phyloP scores from a whole-genome alignment of 2,797 vertebrate species.

The Galaxias olidus region DNA sequence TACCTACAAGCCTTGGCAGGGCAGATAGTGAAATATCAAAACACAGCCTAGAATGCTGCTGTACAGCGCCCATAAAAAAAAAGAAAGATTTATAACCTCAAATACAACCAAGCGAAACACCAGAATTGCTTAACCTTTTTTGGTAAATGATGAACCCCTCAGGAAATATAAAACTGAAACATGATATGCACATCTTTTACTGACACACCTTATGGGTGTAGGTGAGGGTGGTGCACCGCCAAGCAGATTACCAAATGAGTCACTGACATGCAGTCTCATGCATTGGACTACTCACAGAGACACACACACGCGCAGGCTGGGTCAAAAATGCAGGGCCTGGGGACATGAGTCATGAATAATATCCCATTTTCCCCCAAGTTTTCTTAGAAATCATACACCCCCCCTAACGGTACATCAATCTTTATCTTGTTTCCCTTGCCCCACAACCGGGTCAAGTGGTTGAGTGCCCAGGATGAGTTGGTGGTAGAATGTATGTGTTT shows the following conservation, averaged over 20 bases:
- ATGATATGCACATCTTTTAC: background rate
- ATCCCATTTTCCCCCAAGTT: background rate
- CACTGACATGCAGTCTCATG: slow-evolving; percentile 50
- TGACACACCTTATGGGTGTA: slow-evolving; percentile 5
- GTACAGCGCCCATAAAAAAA: no score
- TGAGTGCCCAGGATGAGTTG: background rate
- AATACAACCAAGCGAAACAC: no score
- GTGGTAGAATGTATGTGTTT: slow-evolving; percentile 1
- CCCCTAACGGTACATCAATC: background rate
- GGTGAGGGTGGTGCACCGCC: slow-evolving; percentile 1
- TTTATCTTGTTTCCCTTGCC: background rate
- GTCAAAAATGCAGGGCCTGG: background rate
- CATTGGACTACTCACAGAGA: slow-evolving; percentile 19
- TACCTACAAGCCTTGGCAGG: slow-evolving; percentile 21
- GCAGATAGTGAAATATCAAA: background rate
- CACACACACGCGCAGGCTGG: slow-evolving; percentile 6
- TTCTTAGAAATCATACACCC: background rate
- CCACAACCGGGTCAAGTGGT: background rate
- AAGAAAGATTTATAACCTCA: no score
- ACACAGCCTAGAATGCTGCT: background rate
- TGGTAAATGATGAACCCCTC: no score
- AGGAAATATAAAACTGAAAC: no score
- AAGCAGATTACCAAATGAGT: slow-evolving; percentile 37
- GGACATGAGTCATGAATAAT: background rate
- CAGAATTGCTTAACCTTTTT: no score